Percentiles rank a stretch among this genome's conserved stretches.
These are phyloP conservation scores for Lasiurus cinereus DNA, from an alignment of 2,113 vertebrate genomes.

Conservation along the genomic window DNA sequence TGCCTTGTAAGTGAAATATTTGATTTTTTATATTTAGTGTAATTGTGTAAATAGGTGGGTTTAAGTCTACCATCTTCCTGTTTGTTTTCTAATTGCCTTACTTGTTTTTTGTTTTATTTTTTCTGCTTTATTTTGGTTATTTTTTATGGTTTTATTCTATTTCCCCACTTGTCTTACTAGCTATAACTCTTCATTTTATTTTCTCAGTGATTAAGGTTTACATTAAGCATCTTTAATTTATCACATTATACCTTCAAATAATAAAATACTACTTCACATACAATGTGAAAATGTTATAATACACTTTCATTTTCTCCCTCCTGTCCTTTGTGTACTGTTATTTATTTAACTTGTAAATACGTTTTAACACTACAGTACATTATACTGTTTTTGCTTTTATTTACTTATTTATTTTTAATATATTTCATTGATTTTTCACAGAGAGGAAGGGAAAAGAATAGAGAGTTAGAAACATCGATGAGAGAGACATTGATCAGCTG, in stretches of 20 bases:
- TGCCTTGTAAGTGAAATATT: not conserved
- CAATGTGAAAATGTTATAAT: not conserved
- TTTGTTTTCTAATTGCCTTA: not conserved
- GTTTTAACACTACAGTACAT: not conserved
- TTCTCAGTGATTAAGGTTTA: not conserved
- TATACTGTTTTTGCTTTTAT: too few relatives aligned
- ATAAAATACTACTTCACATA: not conserved
- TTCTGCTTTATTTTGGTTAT: not conserved
- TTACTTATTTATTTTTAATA: too few relatives aligned
- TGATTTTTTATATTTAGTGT: constrained; percentile 6
- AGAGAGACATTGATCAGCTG: too few relatives aligned
- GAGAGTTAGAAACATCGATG: too few relatives aligned
- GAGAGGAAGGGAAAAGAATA: too few relatives aligned
- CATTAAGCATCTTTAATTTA: not conserved
- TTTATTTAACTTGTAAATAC: not conserved
- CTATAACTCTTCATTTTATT: not conserved
- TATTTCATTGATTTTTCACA: too few relatives aligned
- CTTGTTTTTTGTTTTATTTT: not conserved
- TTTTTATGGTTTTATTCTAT: constrained; percentile 19
- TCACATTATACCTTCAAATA: not conserved
- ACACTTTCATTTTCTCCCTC: not conserved
- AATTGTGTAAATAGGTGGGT: not conserved
- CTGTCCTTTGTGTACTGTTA: not conserved
- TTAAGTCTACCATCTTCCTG: not conserved
- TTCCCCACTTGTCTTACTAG: not conserved